Base-by-base conservation (phyloP, 2,113 vertebrate genomes). In the Shinisaurus crocodilurus region DNA sequence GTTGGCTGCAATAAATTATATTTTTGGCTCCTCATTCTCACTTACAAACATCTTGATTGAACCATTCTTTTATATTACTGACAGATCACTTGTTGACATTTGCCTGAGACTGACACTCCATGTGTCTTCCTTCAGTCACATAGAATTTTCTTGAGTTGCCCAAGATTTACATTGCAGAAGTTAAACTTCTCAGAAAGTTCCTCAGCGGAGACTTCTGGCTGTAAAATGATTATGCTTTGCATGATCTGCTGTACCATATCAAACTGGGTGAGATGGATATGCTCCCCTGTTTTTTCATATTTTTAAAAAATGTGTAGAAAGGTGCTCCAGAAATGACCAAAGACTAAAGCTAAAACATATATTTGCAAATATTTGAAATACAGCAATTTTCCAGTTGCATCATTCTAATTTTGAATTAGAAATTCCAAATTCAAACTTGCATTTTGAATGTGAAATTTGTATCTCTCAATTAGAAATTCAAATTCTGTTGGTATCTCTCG, bases 1-100 rank as follows among this genome's bases (percentile, higher is more conserved):
- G 43, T 76, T 83, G 70, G 54, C 50, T 65, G 54, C 32, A 45
- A 89, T 89, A 84, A 89, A 83, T 89, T 65, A 84, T 37, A 75
- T 34, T 84, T 72, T 85, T 76, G 72, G 72, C 82, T 89, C 57
- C 75, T 67, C n/a, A 45, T 48, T 80, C 60, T 48, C 29, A 79
- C 37, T 57, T 45, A 34, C 37, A 34, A 87, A 65, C 74, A 48
- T 65, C 43, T 75, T 80, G 43, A 48, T 80, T 69, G 67, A 65
- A 79, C 57, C 10, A 37, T 88, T 25, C 54, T 27, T 67, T 67
- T 18, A 48, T n/a, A 13, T 80, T 80, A n/a, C 60, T 80, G 40
- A 67, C 20, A 48, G 8, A n/a, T 88, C 32, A 85, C 70, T 29
- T 60, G 65, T 63, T 18, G 60, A 43, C 57, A 40, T 54, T 85